Evolutionary conservation across 2,797 vertebrate genomes (phyloP).

Genomic region (Molossus molossus): DNA sequence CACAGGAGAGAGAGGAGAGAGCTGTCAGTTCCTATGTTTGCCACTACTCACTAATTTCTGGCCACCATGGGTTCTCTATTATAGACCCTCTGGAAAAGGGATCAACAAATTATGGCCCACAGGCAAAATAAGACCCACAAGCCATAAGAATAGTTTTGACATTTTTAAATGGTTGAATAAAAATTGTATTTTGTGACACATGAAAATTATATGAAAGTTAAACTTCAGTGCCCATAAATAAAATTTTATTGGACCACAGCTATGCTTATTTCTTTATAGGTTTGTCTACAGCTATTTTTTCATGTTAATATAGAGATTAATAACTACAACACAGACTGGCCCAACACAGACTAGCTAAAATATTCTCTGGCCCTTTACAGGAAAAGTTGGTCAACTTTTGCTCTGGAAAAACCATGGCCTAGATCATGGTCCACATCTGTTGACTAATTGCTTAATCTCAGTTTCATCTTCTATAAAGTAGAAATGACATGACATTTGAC

Average conservation of each 20-base stretch:
- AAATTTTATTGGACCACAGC: not conserved
- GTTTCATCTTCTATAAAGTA: slow-evolving; percentile 5
- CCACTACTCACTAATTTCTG: not conserved
- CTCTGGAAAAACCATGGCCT: not conserved
- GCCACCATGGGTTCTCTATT: not conserved
- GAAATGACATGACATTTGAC: not conserved
- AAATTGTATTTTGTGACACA: not conserved
- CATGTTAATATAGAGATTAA: not conserved
- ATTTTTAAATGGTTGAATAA: not conserved
- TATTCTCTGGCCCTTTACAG: not conserved
- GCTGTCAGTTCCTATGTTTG: slow-evolving; percentile 78
- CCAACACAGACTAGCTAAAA: not conserved
- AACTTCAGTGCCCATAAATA: not conserved
- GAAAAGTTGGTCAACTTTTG: not conserved
- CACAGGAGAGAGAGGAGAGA: slow-evolving; percentile 78
- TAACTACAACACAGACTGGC: not conserved
- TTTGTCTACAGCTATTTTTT: not conserved
- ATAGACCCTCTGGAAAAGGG: not conserved
- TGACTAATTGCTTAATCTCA: not conserved
- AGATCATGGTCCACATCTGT: not conserved
- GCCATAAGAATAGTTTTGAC: not conserved
- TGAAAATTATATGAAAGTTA: not conserved
- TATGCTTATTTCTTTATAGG: not conserved
- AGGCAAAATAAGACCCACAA: rapidly evolving
- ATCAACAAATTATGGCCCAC: not conserved